Conservation (phyloP, 2,113 vertebrate species). For the Pollachius pollachius region DNA sequence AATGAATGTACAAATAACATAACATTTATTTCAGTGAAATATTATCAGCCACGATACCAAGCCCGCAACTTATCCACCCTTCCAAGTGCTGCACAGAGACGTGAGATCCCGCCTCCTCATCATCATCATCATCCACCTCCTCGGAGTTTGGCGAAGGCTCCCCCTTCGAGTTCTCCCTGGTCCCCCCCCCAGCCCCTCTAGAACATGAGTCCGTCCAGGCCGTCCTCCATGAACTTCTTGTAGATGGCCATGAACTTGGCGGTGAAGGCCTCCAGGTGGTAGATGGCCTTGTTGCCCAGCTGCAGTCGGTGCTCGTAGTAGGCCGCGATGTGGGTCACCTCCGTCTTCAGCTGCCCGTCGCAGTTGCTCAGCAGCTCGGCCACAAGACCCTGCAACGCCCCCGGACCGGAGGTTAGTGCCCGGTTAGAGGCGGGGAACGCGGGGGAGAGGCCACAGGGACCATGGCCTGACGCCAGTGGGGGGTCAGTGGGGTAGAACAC, state of each 20-base stretch:
- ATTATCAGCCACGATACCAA: too few relatives aligned
- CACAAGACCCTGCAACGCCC: constrained; percentile 80
- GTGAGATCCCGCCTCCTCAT: too few relatives aligned
- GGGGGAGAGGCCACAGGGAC: too few relatives aligned
- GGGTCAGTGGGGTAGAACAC: too few relatives aligned
- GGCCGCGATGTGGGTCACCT: constrained; percentile 92
- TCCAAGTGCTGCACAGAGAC: too few relatives aligned
- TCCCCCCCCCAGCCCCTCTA: constrained; percentile 39
- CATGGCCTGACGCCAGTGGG: too few relatives aligned
- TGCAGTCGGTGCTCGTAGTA: constrained; percentile 94
- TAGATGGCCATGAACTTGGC: constrained; percentile 98
- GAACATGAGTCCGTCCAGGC: constrained; percentile 92
- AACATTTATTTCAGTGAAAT: too few relatives aligned
- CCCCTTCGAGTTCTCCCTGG: too few relatives aligned
- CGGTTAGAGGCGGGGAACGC: background rate
- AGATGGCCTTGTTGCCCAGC: constrained; percentile 93
- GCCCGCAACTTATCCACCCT: too few relatives aligned
- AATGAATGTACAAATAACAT: too few relatives aligned
- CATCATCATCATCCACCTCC: too few relatives aligned
- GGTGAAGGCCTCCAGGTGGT: constrained; percentile 95
- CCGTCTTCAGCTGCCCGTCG: constrained; percentile 93
- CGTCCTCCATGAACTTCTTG: constrained; percentile 99
- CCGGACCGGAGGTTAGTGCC: background rate
- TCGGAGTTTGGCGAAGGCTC: too few relatives aligned
- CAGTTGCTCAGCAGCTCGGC: constrained; percentile 91